A percentile compares a stretch with the other conserved stretches of the same genome.
phyloP scores from a whole-genome alignment of 2,797 vertebrate species.

The Sebastes oblongus region DNA sequence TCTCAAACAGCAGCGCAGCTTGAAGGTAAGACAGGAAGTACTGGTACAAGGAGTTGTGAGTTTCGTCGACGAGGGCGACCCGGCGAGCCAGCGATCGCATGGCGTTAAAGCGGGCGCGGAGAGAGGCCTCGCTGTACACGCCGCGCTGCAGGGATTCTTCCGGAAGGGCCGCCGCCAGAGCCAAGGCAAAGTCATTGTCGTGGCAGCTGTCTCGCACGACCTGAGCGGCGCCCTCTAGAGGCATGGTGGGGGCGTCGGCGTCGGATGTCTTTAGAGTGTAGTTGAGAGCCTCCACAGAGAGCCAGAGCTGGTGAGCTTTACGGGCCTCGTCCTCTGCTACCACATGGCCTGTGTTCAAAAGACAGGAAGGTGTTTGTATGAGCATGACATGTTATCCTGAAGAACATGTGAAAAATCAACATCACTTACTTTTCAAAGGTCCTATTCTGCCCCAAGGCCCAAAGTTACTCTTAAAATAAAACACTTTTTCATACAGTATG shows the following conservation, averaged over 20 bases:
- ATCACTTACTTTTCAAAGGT: background rate
- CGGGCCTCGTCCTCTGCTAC: slow-evolving; percentile 91
- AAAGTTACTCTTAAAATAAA: background rate
- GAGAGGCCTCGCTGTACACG: slow-evolving; percentile 92
- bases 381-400: background rate
- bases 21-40: slow-evolving; percentile 97
- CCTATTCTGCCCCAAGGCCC: background rate
- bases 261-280: slow-evolving; percentile 86
- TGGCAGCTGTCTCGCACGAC: slow-evolving; percentile 85
- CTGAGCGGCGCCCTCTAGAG: slow-evolving; percentile 84
- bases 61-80: slow-evolving; percentile 94
- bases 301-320: slow-evolving; percentile 94
- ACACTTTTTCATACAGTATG: background rate
- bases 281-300: slow-evolving; percentile 91
- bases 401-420: background rate
- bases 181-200: slow-evolving; percentile 87
- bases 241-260: slow-evolving; percentile 81
- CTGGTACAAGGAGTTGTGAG: slow-evolving; percentile 94
- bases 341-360: slow-evolving; percentile 85
- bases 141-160: slow-evolving; percentile 89
- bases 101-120: slow-evolving; percentile 87
- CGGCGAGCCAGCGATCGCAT: slow-evolving; percentile 88
- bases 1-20: slow-evolving; percentile 89
- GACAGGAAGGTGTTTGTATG: background rate
- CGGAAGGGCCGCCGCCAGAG: slow-evolving; percentile 87